Conservation (phyloP, 37 sponge, comb jelly and placozoan genomes). For the Cliona cf. orientalis region DNA sequence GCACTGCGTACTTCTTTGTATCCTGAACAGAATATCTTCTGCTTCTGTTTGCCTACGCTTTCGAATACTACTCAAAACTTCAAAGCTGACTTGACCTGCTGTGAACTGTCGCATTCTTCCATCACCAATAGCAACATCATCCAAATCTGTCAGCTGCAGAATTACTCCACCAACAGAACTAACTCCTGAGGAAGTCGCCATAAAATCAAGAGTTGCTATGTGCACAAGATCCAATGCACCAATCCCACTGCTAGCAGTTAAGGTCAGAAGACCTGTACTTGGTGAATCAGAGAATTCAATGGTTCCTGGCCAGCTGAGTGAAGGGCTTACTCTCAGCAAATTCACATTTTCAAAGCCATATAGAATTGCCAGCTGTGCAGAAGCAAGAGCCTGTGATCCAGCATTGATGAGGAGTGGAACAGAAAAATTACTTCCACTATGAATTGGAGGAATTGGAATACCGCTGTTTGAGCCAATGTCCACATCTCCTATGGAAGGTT, state of each 20-base stretch:
- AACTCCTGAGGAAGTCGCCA: conserved; percentile 28
- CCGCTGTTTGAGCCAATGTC: conserved; percentile 70
- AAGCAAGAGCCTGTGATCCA: conserved; percentile 30
- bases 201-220: conserved; percentile 51
- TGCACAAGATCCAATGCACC: conserved; percentile 31
- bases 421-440: conserved; percentile 18
- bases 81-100: conserved; percentile 51
- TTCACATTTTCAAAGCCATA: conserved; percentile 30
- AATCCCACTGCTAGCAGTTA: conserved; percentile 21
- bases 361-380: conserved; percentile 38
- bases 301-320: conserved; percentile 13
- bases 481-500: conserved; percentile 76
- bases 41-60: conserved; percentile 10
- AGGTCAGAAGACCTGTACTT: neutral
- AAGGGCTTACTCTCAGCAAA: neutral
- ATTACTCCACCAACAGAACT: conserved; percentile 34
- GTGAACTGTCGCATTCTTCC: conserved; percentile 33
- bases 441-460: conserved; percentile 54
- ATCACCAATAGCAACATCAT: conserved; percentile 1
- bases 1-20: conserved; percentile 9
- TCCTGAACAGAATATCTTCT: neutral
- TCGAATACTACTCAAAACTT: conserved; percentile 1
- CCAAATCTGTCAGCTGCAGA: conserved; percentile 11
- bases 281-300: conserved; percentile 2
- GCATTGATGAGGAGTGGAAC: conserved; percentile 79